phyloP scores from a whole-genome alignment of 2,113 vertebrate genomes.

The Henicopernis longicauda region DNA sequence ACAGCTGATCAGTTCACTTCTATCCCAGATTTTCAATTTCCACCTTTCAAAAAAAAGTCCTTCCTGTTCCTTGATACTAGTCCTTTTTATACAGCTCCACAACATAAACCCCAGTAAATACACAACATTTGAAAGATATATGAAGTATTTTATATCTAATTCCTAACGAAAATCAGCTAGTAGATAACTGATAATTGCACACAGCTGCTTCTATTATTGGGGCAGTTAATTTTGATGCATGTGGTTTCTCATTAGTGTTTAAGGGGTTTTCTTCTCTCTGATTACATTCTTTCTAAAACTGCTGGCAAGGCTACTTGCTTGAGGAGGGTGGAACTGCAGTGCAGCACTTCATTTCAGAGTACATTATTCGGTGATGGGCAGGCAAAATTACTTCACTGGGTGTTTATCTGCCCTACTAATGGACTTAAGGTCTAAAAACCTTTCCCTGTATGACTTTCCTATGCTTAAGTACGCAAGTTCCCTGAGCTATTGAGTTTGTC shows the following conservation, averaged over 20 bases:
- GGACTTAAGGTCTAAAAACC: slow-evolving; percentile 23
- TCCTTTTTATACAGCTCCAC: not conserved
- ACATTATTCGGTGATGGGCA: not conserved
- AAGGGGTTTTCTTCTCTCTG: not conserved
- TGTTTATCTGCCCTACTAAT: slow-evolving; percentile 11
- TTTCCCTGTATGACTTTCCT: not conserved
- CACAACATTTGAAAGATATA: not conserved
- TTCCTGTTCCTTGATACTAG: not conserved
- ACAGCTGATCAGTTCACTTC: not conserved
- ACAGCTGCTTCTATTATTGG: not conserved
- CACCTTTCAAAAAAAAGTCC: not conserved
- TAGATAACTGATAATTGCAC: not conserved
- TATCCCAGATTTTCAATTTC: not conserved
- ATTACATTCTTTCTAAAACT: not conserved
- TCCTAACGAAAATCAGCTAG: not conserved
- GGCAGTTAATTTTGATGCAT: not conserved
- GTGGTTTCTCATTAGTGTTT: not conserved
- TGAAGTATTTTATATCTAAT: not conserved
- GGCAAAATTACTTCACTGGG: slow-evolving; percentile 29
- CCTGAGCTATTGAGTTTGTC: slow-evolving; percentile 16
- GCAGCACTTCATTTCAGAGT: not conserved
- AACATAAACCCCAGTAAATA: not conserved
- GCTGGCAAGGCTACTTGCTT: not conserved
- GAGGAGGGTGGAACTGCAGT: not conserved
- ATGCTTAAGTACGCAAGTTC: not conserved